Evolutionary conservation across 2,797 vertebrate species (phyloP).

Genomic region (Eutrigla gurnardus): DNA sequence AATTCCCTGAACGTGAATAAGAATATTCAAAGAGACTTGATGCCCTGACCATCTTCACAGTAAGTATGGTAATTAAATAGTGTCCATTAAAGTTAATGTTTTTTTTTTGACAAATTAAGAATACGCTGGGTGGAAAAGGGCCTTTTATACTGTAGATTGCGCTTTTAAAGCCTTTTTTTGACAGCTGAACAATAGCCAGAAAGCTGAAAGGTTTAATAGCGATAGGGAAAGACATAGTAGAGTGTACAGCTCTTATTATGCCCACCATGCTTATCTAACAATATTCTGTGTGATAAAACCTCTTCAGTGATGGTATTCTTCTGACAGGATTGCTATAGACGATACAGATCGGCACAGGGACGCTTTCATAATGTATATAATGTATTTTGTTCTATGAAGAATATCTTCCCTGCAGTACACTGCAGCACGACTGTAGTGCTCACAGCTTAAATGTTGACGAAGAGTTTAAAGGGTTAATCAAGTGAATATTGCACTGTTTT

Average conservation of each 20-base stretch:
- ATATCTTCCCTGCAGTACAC: background rate
- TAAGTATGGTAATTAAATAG: constrained; percentile 12
- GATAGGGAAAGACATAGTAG: background rate
- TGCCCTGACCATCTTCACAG: constrained; percentile 1
- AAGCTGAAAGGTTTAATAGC: constrained; percentile 29
- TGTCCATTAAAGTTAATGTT: no score
- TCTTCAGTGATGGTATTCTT: constrained; percentile 2
- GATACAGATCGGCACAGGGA: background rate
- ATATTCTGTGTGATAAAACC: background rate
- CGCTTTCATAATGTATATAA: background rate
- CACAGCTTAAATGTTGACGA: background rate
- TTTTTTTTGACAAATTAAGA: constrained; percentile 41
- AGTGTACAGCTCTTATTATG: background rate
- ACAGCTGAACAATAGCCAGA: constrained; percentile 45
- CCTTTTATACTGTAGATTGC: constrained; percentile 27
- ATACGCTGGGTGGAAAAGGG: background rate
- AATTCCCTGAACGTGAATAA: background rate
- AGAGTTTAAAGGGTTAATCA: background rate
- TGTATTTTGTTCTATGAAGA: constrained; percentile 8
- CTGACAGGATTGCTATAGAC: constrained; percentile 7
- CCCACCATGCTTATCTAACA: background rate
- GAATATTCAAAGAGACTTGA: constrained; percentile 10
- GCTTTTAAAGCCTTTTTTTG: constrained; percentile 33
- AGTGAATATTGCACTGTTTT: background rate
- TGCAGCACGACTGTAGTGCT: background rate